Conservation (phyloP, 1,140 invertebrate species). For the Leptinotarsa lineolata region DNA sequence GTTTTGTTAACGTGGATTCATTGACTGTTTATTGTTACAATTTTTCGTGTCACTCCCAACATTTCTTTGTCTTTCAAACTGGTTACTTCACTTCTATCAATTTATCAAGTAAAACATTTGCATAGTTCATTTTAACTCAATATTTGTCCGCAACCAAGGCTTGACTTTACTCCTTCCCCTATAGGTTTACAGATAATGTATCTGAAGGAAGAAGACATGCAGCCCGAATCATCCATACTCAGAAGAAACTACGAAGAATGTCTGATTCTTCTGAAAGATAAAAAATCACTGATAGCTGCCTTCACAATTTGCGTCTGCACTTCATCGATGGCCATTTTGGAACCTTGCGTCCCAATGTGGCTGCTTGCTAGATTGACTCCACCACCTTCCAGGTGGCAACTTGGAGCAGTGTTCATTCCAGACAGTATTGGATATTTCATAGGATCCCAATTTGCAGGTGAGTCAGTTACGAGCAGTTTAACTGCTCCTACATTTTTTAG, state of each 20-base stretch:
- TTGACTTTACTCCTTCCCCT: too few species aligned
- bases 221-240: slow-evolving; percentile 36
- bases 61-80: too few species aligned
- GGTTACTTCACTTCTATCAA: too few species aligned
- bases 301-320: slow-evolving; percentile 76
- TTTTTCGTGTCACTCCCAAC: too few species aligned
- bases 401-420: slow-evolving; percentile 81
- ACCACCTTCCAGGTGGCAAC: slow-evolving; percentile 75
- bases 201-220: slow-evolving; percentile 29
- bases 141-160: too few species aligned
- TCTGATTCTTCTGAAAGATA: slow-evolving; percentile 63
- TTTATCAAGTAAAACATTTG: too few species aligned
- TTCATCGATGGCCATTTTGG: slow-evolving; percentile 77
- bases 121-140: too few species aligned
- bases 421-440: slow-evolving; percentile 82
- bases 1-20: too few species aligned
- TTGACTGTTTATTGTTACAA: too few species aligned
- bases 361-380: slow-evolving; percentile 73
- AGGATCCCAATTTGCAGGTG: slow-evolving; percentile 78
- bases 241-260: slow-evolving; percentile 56
- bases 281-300: slow-evolving; percentile 64
- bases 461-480: neutral
- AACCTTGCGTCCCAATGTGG: slow-evolving; percentile 84
- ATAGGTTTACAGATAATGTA: slow-evolving; percentile 31
- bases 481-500: neutral